Evolutionary conservation across 1,140 invertebrate species (phyloP).

Genomic region (Steinernema feltiae): DNA sequence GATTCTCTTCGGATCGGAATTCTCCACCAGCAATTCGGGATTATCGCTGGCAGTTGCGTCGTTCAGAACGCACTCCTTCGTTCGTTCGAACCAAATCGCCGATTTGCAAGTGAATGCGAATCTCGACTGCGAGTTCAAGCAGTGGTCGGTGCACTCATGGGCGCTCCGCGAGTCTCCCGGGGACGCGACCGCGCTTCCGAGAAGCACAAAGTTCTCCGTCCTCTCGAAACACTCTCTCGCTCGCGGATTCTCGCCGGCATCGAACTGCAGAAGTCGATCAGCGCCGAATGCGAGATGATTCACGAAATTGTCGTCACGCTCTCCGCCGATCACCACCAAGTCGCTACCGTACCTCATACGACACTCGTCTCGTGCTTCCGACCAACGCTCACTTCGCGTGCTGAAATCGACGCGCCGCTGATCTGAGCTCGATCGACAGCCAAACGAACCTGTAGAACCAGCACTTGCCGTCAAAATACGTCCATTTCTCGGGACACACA

Average conservation of each 20-base stretch:
- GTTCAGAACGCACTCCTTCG: conserved; percentile 23
- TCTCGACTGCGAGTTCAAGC: neutral
- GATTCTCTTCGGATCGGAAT: neutral
- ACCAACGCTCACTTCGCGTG: neutral
- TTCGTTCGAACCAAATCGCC: conserved; percentile 8
- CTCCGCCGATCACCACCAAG: neutral
- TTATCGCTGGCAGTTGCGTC: conserved; percentile 12
- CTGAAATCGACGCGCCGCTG: neutral
- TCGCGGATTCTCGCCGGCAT: neutral
- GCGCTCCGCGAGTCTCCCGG: neutral
- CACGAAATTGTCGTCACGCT: neutral
- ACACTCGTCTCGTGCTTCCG: neutral
- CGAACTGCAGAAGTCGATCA: neutral
- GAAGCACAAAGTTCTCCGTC: conserved; percentile 1
- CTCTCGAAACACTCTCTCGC: conserved; percentile 12
- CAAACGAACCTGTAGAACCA: conserved; percentile 22
- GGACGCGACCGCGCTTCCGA: conserved; percentile 17
- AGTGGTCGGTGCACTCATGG: conserved; percentile 14
- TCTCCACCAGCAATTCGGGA: conserved; percentile 9
- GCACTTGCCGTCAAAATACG: conserved; percentile 16
- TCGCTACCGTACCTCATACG: neutral
- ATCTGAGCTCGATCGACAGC: neutral
- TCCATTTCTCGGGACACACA: conserved; percentile 22
- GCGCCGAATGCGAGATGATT: neutral
- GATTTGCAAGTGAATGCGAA: conserved; percentile 9